These are phyloP conservation scores for Drosophila infuscata DNA, from an alignment of 2,888 invertebrate genomes.

Conservation along the genomic window DNA sequence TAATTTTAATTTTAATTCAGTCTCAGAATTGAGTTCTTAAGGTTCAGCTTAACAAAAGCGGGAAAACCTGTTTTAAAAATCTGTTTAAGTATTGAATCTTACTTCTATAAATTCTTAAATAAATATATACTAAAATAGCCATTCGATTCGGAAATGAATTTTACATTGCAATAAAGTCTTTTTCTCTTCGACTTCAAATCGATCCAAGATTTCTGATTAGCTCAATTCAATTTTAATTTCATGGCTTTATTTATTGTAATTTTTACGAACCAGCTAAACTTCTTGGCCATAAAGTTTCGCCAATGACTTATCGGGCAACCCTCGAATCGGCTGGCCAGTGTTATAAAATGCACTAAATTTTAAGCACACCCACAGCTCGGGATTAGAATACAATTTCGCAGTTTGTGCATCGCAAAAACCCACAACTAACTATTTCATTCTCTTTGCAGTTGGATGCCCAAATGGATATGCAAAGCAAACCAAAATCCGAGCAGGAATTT, in stretches of 20 bases:
- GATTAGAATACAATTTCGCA: constrained; percentile 51
- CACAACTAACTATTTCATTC: constrained; percentile 43
- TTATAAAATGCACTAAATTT: constrained; percentile 8
- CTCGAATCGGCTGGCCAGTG: background rate
- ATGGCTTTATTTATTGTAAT: background rate
- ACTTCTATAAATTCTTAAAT: background rate
- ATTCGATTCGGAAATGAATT: background rate
- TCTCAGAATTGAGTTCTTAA: background rate
- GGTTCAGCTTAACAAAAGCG: background rate
- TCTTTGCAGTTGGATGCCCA: constrained; percentile 48
- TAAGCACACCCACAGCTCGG: constrained; percentile 38
- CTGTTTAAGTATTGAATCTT: background rate
- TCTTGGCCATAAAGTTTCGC: background rate
- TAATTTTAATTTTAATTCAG: background rate
- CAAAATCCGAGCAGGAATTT: constrained; percentile 20
- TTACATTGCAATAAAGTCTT: background rate
- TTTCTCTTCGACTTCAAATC: background rate
- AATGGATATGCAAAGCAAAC: constrained; percentile 40
- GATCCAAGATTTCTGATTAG: background rate
- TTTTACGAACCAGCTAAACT: background rate
- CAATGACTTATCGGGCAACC: background rate
- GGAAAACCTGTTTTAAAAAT: background rate
- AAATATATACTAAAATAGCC: background rate
- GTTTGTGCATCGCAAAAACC: constrained; percentile 32
- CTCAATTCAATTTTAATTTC: background rate